Evolutionary conservation across 2,888 invertebrate species (phyloP).

Genomic region (Steinernema hermaphroditum): DNA sequence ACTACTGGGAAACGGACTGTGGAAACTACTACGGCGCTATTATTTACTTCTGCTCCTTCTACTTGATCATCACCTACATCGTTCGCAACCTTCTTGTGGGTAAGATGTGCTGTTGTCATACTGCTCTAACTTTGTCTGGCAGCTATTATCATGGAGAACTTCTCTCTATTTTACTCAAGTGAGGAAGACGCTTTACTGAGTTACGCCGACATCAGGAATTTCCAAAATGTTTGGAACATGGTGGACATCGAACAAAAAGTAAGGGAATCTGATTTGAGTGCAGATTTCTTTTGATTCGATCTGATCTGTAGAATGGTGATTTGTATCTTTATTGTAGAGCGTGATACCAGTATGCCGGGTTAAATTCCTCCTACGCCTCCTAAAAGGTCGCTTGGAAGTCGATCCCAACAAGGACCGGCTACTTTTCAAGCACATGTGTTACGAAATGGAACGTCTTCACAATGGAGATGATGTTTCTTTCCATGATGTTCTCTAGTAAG

Average conservation of each 20-base stretch:
- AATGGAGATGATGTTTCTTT: conserved; percentile 99
- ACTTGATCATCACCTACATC: conserved; percentile 99
- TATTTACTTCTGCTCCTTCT: conserved; percentile 98
- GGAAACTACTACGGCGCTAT: conserved; percentile 96
- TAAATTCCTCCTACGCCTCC: conserved; percentile 60
- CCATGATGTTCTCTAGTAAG: conserved; percentile 96
- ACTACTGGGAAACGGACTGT: conserved; percentile 94
- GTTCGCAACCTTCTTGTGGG: conserved; percentile 96
- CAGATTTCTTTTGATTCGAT: too few species aligned
- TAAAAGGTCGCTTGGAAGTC: conserved; percentile 71
- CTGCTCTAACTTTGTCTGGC: conserved; percentile 44
- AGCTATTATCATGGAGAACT: conserved; percentile 99
- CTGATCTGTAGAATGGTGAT: too few species aligned
- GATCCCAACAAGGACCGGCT: conserved; percentile 95
- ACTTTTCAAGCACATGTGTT: conserved; percentile 99
- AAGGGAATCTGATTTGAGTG: neutral
- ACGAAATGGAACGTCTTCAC: conserved; percentile 92
- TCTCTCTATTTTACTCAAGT: conserved; percentile 97
- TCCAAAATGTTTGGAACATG: conserved; percentile 98
- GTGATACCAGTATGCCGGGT: conserved; percentile 62
- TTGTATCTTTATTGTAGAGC: conserved; percentile 27
- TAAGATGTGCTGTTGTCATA: conserved; percentile 71
- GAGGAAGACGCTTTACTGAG: conserved; percentile 97
- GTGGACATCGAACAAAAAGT: conserved; percentile 92
- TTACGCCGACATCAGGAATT: conserved; percentile 97